Evolutionary conservation across 1,140 invertebrate species (phyloP), one percentile per base, ranked within the genome.

Genomic region (Chrysopa pallens): DNA sequence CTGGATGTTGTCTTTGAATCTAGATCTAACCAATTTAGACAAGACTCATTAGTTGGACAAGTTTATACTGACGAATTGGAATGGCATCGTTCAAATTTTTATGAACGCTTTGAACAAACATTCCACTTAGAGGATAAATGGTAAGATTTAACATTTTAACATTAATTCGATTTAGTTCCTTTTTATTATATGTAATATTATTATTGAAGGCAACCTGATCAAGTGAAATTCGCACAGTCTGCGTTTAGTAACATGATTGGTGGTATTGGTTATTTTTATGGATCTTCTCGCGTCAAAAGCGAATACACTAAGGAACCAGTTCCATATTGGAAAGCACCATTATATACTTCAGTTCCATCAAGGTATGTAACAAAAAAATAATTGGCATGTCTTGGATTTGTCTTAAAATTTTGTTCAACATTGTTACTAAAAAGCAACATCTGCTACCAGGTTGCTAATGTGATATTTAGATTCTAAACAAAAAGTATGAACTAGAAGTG

Each of bases 221-320:
- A n/a, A n/a, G n/a, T n/a, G n/a, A n/a, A n/a, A 5, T 87, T 95
- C 68, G 92, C 91, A 0, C 78, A 86, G 61, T 76, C 86, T 43
- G 82, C 84, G 1, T 63, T 98, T 17, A 94, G 92, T 41, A 98
- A 98, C 62, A 78, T 97, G 74, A 52, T 98, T 8, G 95, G 95
- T 1, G 84, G 92, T 1, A 82, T 98, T 46, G 94, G 93, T 0
- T 98, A 97, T 59, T 98, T 97, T 64, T 89, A 94, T 64, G 95
- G 94, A 4, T 72, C 78, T 2, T 89, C 92, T 1, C 64, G 80
- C 35, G 94, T 98, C 1, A 76, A 84, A 55, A 93, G 88, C 6
- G 58, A 66, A 13, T 72, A 86, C 50, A 92, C 83, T 4, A 73
- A 76, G 52, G 79, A 80, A 44, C 86, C 91, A 0, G 82, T 95